Conservation (phyloP, 2,888 invertebrate species). For the Eilema caniola region DNA sequence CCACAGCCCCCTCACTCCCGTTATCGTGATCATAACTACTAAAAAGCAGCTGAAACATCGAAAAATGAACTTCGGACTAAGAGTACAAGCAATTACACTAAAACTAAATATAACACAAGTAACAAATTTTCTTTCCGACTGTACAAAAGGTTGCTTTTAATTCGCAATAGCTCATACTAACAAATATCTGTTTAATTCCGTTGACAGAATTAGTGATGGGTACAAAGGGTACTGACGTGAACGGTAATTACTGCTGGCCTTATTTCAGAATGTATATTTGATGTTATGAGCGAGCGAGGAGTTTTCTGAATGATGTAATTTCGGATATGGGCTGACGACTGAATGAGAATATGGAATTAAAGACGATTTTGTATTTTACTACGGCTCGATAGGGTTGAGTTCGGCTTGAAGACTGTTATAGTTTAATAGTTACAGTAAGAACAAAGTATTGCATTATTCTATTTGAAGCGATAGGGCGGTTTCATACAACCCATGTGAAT, state of each 20-base stretch:
- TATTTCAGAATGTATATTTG: conserved; percentile 3
- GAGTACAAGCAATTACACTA: too few relatives aligned
- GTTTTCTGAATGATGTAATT: conserved; percentile 8
- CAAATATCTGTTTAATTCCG: conserved; percentile 27
- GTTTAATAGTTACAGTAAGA: background rate
- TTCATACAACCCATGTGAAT: too few relatives aligned
- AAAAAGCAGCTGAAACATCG: too few relatives aligned
- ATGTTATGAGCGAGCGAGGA: conserved; percentile 6
- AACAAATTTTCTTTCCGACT: conserved; percentile 6
- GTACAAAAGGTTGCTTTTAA: conserved; percentile 18
- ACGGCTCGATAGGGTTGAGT: background rate
- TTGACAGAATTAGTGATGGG: conserved; percentile 14
- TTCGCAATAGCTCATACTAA: conserved; percentile 21
- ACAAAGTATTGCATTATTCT: background rate
- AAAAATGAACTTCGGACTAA: too few relatives aligned
- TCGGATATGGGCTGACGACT: background rate
- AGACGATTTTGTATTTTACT: background rate
- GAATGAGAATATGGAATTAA: background rate
- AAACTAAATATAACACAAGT: too few relatives aligned
- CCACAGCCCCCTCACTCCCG: too few relatives aligned
- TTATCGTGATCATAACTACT: too few relatives aligned
- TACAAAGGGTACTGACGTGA: conserved; percentile 14
- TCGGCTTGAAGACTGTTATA: background rate
- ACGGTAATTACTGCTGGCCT: conserved; percentile 13
- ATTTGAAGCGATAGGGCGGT: background rate